Conservation (phyloP, 2,797 vertebrate species). For the Halcyon badia region DNA sequence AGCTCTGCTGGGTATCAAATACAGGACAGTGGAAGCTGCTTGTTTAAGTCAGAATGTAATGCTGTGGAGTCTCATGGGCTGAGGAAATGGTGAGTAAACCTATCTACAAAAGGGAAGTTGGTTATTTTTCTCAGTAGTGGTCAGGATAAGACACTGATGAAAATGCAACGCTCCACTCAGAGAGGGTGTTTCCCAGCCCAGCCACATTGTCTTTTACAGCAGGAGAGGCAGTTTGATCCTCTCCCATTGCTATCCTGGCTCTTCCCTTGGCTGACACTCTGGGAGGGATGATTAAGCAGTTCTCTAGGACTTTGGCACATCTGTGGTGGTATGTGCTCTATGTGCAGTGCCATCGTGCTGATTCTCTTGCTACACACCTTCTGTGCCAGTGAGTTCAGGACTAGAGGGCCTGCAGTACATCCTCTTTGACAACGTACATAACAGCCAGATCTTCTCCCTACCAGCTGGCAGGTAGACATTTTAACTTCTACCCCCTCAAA, state of each 20-base stretch:
- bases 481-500: background rate
- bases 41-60: background rate
- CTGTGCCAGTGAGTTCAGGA: background rate
- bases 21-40: background rate
- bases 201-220: background rate
- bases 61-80: background rate
- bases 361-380: background rate
- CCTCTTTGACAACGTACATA: background rate
- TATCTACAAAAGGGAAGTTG: background rate
- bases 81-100: conserved; percentile 8
- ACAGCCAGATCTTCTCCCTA: background rate
- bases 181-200: background rate
- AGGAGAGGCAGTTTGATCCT: background rate
- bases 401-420: background rate
- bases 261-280: background rate
- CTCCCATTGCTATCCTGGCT: background rate
- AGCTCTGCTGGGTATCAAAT: background rate
- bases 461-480: background rate
- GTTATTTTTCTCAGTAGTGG: conserved; percentile 17
- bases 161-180: background rate
- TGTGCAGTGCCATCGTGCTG: background rate
- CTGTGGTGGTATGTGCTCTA: background rate
- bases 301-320: background rate
- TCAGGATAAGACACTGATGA: background rate
- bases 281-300: background rate